Evolutionary conservation across 2,113 vertebrate genomes (phyloP), one percentile per base, ranked within the genome.

Genomic region (Galemys pyrenaicus): DNA sequence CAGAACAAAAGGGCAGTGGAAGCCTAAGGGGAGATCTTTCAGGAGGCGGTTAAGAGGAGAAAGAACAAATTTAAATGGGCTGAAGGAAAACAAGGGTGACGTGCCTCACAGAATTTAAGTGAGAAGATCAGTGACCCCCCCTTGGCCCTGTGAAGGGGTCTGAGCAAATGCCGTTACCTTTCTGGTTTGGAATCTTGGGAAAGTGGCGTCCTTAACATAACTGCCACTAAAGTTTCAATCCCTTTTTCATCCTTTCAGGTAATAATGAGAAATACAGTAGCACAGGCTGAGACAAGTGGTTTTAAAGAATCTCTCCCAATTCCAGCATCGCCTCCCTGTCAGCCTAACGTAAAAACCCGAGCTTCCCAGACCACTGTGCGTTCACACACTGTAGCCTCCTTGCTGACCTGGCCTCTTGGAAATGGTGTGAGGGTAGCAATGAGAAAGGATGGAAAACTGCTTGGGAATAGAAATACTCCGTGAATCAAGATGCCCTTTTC

Each of bases 401-500:
- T 70, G 67, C 49, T 19, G 6, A n/a, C 10, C 85, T 73, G 78
- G 62, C 56, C 56, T 74, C 24, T 37, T 67, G 22, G 32, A 81
- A 56, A 54, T 73, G 30, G 0, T 88, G 41, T 81, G 41, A 64
- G 19, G 46, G 20, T 71, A 67, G 58, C 30, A 54, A 9, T 70
- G 65, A 79, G 64, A 80, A 68, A 87, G 30, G n/a, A 32, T 79
- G n/a, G 20, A 49, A 82, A 90, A 37, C 41, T 82, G 65, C 44
- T 94, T 86, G 70, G 75, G 60, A 85, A 92, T 49, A 92, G 37
- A 91, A 75, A 77, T 82, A 22, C 32, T 73, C 6, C 9, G 13
- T 32, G 86, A 94, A 56, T 92, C n/a, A 88, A 85, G 35, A 54
- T 73, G 28, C 9, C 32, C 39, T 85, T 88, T 91, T 87, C 75